Evolutionary conservation across 1,140 invertebrate species (phyloP), one percentile per base, ranked within the genome.

Genomic region (Drosophila chauvacae): DNA sequence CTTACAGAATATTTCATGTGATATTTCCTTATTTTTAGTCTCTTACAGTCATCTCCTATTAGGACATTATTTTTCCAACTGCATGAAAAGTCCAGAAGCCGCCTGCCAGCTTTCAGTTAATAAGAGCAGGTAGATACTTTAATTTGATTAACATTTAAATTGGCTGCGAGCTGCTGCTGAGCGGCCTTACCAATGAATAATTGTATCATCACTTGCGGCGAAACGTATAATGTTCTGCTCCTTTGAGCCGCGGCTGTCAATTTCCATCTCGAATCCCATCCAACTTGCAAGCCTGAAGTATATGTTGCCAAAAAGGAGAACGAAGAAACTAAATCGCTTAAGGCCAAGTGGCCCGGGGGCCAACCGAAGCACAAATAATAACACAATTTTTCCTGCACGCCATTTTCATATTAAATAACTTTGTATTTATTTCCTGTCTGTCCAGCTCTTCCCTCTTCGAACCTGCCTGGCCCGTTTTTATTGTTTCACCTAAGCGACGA

Each of bases 331-430:
- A 80, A 88, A 87, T 87, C 53, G 69, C 77, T 84, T 80, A 55
- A 74, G 64, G 62, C 65, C 62, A 73, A 80, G 70, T 73, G 77
- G 35, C 58, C 55, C 62, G 33, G 66, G 55, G 65, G 65, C 80
- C 50, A 88, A 74, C 60, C 50, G 61, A 77, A 80, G 72, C 80
- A 68, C 64, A 73, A 88, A 80, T 84, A 87, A 88, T 56, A 71
- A 60, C 30, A 72, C 45, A 80, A 81, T 66, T 77, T 68, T 63
- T 71, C 72, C 65, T 84, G 84, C 84, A 88, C 84, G 84, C 84
- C 73, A 88, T 88, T 88, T 88, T 88, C 84, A 84, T 90, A 88
- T 88, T 88, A 88, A 88, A 88, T 84, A 88, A 88, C 61, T 87
- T 87, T 87, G 80, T 88, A 80, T 88, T 83, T 83, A 88, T 84